Conservation (phyloP, 2,113 vertebrate genomes). For the Carassius gibelio region DNA sequence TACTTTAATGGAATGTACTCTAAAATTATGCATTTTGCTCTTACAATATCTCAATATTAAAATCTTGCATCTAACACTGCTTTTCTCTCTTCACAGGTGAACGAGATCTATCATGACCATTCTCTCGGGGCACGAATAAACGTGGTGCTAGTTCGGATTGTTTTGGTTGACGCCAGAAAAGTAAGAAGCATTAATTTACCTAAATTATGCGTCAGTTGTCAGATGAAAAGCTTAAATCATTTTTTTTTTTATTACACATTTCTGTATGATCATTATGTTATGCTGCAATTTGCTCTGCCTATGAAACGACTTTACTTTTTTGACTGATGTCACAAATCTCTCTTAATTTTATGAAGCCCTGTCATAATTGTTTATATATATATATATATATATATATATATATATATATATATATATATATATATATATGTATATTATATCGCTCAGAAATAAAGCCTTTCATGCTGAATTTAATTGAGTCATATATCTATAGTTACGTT, state of each 20-base stretch:
- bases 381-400: no score
- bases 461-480: no score
- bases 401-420: no score
- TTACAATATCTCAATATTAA: constrained; percentile 25
- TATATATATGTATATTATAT: no score
- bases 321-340: no score
- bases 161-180: constrained; percentile 82
- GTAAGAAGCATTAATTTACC: constrained; percentile 66
- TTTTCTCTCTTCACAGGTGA: constrained; percentile 79
- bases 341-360: no score
- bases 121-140: constrained; percentile 96
- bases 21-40: neutral
- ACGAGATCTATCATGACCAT: constrained; percentile 97
- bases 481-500: neutral
- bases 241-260: no score
- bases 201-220: neutral
- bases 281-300: no score
- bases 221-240: neutral
- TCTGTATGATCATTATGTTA: no score
- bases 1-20: neutral
- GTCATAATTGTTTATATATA: no score
- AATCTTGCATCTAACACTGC: neutral
- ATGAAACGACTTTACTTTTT: no score
- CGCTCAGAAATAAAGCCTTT: no score
- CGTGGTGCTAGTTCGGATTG: constrained; percentile 87